Evolutionary conservation across 2,888 invertebrate genomes (phyloP).

Genomic region (Lottia scabra): DNA sequence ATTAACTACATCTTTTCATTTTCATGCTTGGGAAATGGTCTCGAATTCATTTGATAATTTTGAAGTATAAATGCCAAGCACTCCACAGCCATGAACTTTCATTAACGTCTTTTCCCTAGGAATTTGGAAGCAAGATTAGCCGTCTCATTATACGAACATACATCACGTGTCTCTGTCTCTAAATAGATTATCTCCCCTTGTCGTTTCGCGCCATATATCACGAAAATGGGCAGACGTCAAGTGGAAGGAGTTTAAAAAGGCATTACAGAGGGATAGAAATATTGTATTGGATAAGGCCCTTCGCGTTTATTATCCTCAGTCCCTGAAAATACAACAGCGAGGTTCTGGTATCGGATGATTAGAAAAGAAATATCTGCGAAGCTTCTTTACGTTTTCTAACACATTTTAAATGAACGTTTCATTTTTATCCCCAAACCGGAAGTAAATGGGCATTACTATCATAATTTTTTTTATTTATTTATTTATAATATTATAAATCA

Average conservation of each 20-base stretch:
- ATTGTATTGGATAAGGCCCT: neutral
- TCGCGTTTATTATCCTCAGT: no score
- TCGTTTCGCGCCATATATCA: neutral
- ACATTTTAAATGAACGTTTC: no score
- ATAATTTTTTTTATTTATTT: no score
- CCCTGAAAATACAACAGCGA: no score
- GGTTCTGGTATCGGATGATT: no score
- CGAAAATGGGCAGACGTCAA: slow-evolving; percentile 1
- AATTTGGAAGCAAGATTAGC: neutral
- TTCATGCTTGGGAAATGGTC: neutral
- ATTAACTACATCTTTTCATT: slow-evolving; percentile 2
- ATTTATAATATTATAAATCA: no score
- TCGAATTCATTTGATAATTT: slow-evolving; percentile 1
- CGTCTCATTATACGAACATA: slow-evolving; percentile 3
- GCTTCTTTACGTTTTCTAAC: no score
- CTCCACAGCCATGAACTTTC: neutral
- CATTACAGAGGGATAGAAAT: neutral
- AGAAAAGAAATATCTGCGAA: no score
- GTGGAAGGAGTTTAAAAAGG: neutral
- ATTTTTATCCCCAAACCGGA: no score
- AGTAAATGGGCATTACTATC: no score
- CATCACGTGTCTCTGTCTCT: neutral
- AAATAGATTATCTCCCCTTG: slow-evolving; percentile 7
- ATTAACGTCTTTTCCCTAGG: slow-evolving; percentile 1
- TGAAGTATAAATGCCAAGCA: neutral